Percentiles rank a stretch among this genome's conserved stretches.
These are phyloP conservation scores for Cirrhinus mrigala DNA, from an alignment of 2,797 vertebrate species.

Conservation along the genomic window DNA sequence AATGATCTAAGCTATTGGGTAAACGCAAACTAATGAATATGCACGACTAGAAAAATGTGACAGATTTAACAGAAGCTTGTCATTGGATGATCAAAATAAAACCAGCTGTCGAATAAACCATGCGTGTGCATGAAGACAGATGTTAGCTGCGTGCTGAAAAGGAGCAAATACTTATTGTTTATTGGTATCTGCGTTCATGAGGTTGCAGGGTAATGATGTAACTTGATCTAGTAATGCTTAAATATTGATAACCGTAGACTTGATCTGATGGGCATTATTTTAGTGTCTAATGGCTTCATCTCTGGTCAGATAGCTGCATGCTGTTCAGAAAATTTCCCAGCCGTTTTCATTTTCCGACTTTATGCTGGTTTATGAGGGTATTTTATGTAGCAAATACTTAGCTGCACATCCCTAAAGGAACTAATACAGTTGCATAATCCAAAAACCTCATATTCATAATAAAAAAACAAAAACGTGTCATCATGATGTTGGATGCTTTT, in stretches of 20 bases:
- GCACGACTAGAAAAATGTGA: background rate
- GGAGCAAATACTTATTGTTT: background rate
- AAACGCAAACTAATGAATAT: conserved; percentile 9
- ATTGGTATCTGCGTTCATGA: conserved; percentile 5
- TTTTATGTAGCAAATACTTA: background rate
- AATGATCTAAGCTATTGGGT: background rate
- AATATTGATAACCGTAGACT: conserved; percentile 25
- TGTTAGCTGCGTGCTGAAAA: background rate
- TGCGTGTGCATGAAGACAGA: background rate
- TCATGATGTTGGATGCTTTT: too few species aligned
- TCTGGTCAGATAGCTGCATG: background rate
- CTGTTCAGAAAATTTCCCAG: background rate
- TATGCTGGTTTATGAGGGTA: background rate
- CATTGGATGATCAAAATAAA: conserved; percentile 3
- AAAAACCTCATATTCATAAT: too few species aligned
- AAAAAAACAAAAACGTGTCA: too few species aligned
- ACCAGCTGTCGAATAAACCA: background rate
- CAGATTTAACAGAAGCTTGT: conserved; percentile 13
- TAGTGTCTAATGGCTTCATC: conserved; percentile 17
- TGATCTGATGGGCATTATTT: conserved; percentile 39
- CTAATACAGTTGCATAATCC: background rate
- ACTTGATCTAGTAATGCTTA: conserved; percentile 34
- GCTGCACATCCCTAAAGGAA: background rate
- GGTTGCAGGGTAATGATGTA: conserved; percentile 23
- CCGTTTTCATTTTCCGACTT: background rate